Conservation (phyloP, 2,888 invertebrate genomes). For the Parnassius smintheus region DNA sequence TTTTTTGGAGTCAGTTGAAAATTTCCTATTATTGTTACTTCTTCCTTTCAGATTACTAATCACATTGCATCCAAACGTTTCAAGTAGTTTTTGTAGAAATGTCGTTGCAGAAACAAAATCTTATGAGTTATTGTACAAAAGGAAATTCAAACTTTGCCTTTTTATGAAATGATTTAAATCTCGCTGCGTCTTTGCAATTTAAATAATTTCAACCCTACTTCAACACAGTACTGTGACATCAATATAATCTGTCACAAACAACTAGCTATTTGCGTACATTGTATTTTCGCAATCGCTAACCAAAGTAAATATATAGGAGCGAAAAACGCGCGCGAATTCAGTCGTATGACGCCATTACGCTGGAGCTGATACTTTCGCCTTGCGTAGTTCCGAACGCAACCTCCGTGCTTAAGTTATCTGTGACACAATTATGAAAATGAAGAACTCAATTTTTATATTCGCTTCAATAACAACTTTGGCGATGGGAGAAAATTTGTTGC, state of each 20-base stretch:
- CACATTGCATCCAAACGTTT: no score
- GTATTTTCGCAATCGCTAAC: constrained; percentile 36
- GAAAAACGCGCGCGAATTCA: constrained; percentile 40
- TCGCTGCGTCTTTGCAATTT: background rate
- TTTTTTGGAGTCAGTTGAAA: no score
- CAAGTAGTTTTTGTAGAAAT: no score
- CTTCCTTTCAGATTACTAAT: no score
- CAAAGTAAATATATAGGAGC: constrained; percentile 40
- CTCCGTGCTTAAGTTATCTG: constrained; percentile 21
- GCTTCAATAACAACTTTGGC: constrained; percentile 36
- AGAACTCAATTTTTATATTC: constrained; percentile 34
- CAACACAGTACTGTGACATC: constrained; percentile 24
- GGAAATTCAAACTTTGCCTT: no score
- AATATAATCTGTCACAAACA: constrained; percentile 31
- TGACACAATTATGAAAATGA: constrained; percentile 34
- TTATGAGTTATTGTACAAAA: no score
- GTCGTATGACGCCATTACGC: constrained; percentile 33
- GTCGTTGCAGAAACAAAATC: no score
- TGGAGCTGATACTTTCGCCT: constrained; percentile 31
- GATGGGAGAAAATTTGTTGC: constrained; percentile 42
- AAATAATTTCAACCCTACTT: background rate
- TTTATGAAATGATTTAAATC: no score
- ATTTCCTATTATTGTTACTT: no score
- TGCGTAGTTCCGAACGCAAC: constrained; percentile 5
- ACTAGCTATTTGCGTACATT: constrained; percentile 34